Percentiles rank a stretch among this genome's conserved stretches.
Conservation (phyloP, 2,888 invertebrate genomes). For the Pyralis farinalis region DNA sequence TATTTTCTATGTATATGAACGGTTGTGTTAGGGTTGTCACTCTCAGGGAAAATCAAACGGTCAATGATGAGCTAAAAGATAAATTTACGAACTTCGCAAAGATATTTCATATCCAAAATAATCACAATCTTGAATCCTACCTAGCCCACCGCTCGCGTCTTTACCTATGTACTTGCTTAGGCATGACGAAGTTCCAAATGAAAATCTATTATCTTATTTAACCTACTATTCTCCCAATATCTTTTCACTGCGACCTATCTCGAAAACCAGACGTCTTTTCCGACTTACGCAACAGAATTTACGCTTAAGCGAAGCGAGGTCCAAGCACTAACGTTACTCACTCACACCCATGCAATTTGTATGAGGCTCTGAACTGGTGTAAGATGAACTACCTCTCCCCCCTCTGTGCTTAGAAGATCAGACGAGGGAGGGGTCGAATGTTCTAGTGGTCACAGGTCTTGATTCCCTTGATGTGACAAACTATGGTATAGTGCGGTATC, state of each 20-base stretch:
- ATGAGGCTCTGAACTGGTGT: constrained; percentile 46
- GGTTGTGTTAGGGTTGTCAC: too few species aligned
- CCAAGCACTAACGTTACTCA: constrained; percentile 71
- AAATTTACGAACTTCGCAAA: too few species aligned
- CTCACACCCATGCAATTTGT: constrained; percentile 74
- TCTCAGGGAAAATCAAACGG: too few species aligned
- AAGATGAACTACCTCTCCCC: constrained; percentile 38
- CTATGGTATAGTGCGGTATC: constrained; percentile 73
- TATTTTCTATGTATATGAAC: too few species aligned
- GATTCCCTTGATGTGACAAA: constrained; percentile 68
- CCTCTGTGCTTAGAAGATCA: constrained; percentile 30
- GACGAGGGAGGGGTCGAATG: constrained; percentile 49
- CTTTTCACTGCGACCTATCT: constrained; percentile 56
- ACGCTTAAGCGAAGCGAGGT: constrained; percentile 75
- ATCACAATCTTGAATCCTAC: too few species aligned
- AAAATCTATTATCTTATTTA: constrained; percentile 42
- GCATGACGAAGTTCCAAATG: too few species aligned
- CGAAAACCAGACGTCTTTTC: constrained; percentile 69
- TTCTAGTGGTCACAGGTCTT: constrained; percentile 67
- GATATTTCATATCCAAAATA: too few species aligned
- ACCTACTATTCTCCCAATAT: constrained; percentile 53
- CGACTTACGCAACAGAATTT: constrained; percentile 78
- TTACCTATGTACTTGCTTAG: too few species aligned
- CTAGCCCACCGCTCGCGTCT: too few species aligned
- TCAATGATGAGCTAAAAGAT: too few species aligned